Conservation (phyloP, 2,888 invertebrate species). For the Pycnomerus fuliginosus region DNA sequence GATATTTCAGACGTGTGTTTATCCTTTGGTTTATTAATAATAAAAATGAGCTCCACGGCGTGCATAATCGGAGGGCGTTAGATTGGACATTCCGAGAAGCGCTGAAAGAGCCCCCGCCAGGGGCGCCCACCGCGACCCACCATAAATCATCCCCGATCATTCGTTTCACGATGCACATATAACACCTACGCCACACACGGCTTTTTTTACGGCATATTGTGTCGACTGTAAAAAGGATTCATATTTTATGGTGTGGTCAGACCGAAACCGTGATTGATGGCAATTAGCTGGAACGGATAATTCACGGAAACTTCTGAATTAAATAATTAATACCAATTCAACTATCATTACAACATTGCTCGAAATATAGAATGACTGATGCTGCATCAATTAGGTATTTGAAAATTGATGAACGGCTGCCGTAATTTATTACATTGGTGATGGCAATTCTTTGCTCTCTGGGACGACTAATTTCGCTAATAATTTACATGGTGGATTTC, state of each 20-base stretch:
- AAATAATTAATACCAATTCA: conserved; percentile 21
- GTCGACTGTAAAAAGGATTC: neutral
- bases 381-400: conserved; percentile 18
- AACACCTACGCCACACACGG: conserved; percentile 17
- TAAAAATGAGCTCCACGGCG: conserved; percentile 14
- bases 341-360: conserved; percentile 18
- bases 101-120: conserved; percentile 11
- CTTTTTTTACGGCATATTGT: conserved; percentile 8
- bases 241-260: conserved; percentile 1
- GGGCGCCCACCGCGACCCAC: conserved; percentile 15
- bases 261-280: conserved; percentile 2
- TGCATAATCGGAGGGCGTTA: conserved; percentile 18
- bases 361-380: conserved; percentile 16
- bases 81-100: conserved; percentile 13
- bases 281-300: conserved; percentile 1
- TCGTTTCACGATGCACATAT: conserved; percentile 18
- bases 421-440: neutral
- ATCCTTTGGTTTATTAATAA: conserved; percentile 20
- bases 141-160: conserved; percentile 24
- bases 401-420: conserved; percentile 13
- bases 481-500: no score
- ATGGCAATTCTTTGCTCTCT: no score
- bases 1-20: conserved; percentile 14
- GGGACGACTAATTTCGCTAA: no score
- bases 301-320: conserved; percentile 10